These are phyloP conservation scores for Grammomys surdaster DNA, from an alignment of 2,113 vertebrate species.

Conservation along the genomic window DNA sequence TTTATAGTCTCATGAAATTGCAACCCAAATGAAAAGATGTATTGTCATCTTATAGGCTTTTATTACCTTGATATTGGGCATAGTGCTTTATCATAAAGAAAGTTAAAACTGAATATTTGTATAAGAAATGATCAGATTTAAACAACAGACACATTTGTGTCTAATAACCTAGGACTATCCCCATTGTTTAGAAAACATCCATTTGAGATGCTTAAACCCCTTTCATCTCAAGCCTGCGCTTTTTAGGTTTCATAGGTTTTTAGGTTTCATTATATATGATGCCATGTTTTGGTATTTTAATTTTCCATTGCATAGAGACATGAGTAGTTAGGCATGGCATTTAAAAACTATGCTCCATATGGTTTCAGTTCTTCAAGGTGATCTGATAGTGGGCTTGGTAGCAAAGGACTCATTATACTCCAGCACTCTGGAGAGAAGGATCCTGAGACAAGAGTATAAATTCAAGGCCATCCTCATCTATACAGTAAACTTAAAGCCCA, in stretches of 20 bases:
- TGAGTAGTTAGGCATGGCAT: background rate
- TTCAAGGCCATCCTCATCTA: background rate
- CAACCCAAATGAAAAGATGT: background rate
- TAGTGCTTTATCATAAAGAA: background rate
- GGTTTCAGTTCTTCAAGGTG: background rate
- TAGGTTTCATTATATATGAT: background rate
- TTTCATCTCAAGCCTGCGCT: slow-evolving; percentile 22
- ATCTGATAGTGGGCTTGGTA: background rate
- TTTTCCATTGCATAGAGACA: background rate
- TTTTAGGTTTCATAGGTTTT: slow-evolving; percentile 29
- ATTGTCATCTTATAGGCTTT: background rate
- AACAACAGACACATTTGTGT: background rate
- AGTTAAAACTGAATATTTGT: slow-evolving; percentile 1
- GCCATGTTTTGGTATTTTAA: background rate
- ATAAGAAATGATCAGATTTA: background rate
- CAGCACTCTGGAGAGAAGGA: background rate
- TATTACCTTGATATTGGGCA: background rate
- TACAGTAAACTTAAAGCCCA: background rate
- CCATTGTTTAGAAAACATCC: slow-evolving; percentile 14
- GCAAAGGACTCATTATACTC: too few species aligned
- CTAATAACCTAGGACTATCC: background rate
- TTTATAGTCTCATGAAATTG: background rate
- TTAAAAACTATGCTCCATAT: background rate
- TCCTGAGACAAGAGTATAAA: background rate
- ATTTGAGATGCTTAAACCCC: background rate